Percentiles rank a stretch among this genome's conserved stretches.
Conservation (phyloP, 2,797 vertebrate species). For the Molothrus ater region DNA sequence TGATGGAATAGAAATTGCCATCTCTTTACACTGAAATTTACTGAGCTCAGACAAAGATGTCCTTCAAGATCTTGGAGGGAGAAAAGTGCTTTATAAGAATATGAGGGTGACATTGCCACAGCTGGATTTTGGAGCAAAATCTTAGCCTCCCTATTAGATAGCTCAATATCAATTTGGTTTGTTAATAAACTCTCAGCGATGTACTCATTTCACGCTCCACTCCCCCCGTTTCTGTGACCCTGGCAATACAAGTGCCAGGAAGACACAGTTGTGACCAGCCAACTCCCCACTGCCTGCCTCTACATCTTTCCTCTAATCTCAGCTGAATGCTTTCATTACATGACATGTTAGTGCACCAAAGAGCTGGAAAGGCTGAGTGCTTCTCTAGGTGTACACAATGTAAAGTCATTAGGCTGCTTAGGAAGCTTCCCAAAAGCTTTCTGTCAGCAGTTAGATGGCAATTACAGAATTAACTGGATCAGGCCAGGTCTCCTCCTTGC, state of each 20-base stretch:
- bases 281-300: background rate
- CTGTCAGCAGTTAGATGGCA: slow-evolving; percentile 43
- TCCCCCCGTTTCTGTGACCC: background rate
- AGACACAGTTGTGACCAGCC: background rate
- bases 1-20: background rate
- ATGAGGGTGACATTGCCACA: background rate
- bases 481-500: background rate
- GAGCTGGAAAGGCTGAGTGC: slow-evolving; percentile 9
- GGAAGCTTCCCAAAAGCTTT: slow-evolving; percentile 31
- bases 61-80: background rate
- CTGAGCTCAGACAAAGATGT: background rate
- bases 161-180: slow-evolving; percentile 5
- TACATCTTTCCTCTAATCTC: background rate
- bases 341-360: background rate
- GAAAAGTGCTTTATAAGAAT: background rate
- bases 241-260: background rate
- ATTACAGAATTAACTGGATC: slow-evolving; percentile 40
- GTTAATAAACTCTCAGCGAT: slow-evolving; percentile 21
- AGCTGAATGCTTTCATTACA: background rate
- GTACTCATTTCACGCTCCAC: background rate
- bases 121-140: background rate
- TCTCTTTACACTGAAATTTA: background rate
- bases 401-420: slow-evolving; percentile 16
- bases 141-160: background rate
- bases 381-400: background rate